Evolutionary conservation across 2,113 vertebrate genomes (phyloP).

Genomic region (Murina feae): DNA sequence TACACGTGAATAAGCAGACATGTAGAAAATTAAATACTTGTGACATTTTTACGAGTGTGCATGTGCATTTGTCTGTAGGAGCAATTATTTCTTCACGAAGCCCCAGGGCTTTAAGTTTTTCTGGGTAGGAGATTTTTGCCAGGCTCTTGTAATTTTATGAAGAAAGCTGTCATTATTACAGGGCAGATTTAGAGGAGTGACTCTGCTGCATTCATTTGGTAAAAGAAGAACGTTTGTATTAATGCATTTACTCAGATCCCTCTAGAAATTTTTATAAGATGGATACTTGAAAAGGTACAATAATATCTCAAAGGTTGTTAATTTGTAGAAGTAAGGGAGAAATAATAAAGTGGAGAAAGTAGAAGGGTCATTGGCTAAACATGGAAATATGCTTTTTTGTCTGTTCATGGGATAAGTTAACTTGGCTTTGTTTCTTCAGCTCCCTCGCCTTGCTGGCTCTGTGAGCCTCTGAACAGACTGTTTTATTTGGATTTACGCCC

Average conservation of each 20-base stretch:
- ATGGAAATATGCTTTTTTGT: background rate
- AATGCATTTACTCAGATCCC: background rate
- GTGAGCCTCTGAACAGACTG: background rate
- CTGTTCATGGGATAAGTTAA: background rate
- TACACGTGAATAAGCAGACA: background rate
- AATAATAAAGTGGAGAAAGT: background rate
- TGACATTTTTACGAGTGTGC: conserved; percentile 47
- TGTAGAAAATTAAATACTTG: conserved; percentile 59
- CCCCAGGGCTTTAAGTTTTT: background rate
- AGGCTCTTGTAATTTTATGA: conserved; percentile 15
- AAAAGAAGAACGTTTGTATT: conserved; percentile 1
- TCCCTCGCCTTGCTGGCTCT: background rate
- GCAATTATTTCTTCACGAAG: conserved; percentile 51
- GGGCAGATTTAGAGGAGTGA: conserved; percentile 14
- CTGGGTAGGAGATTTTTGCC: conserved; percentile 18
- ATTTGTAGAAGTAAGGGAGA: conserved; percentile 5
- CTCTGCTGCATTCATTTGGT: conserved; percentile 1
- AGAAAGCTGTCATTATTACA: conserved; percentile 24
- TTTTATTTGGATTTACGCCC: background rate
- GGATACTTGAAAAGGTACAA: background rate
- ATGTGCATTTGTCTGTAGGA: conserved; percentile 40
- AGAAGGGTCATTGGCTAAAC: background rate
- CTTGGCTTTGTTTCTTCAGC: background rate
- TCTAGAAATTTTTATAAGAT: background rate
- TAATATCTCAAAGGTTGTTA: background rate